Evolutionary conservation across 2,888 invertebrate genomes (phyloP), one percentile per base, ranked within the genome.

Genomic region (Diarsia rubi): DNA sequence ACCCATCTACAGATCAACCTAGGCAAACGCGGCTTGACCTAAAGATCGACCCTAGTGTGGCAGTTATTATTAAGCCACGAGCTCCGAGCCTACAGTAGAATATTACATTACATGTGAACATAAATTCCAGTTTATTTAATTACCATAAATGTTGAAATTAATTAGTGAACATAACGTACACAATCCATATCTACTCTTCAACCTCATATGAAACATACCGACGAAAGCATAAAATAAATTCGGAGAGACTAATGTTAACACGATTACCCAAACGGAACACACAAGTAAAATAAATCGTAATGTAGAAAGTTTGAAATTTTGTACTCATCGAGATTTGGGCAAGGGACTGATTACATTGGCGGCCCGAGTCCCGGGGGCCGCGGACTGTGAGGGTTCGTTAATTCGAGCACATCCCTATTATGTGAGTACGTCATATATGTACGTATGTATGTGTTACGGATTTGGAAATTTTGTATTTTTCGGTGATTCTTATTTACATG

Each of bases 321-420:
- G 82, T 83, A 73, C 85, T 78, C 85, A 82, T 85, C 73, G 87
- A 85, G 87, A 88, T 87, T 85, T 74, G 70, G 86, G 83, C 73
- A 73, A 73, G 82, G 86, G 86, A 77, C 81, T 88, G 87, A 87
- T 88, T 87, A 86, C 87, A 81, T 85, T 83, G 88, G 88, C 80
- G 79, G 82, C 86, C 79, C 75, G 69, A 80, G 80, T 87, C 87
- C 88, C 87, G 67, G 76, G 79, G 83, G 88, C 80, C 57, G 63
- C 69, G 79, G 75, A 75, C 78, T 78, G 75, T 81, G 79, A 88
- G 88, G 87, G 88, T 84, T 83, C 79, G 83, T 87, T 87, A 83
- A 83, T 84, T 81, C 60, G 71, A 77, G 82, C 69, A 84, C 82
- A 84, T 84, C 77, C 82, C 69, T 81, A 67, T 82, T 81, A 81